Evolutionary conservation across 2,113 vertebrate species (phyloP), one percentile per base, ranked within the genome.

Genomic region (Apodemus speciosus): DNA sequence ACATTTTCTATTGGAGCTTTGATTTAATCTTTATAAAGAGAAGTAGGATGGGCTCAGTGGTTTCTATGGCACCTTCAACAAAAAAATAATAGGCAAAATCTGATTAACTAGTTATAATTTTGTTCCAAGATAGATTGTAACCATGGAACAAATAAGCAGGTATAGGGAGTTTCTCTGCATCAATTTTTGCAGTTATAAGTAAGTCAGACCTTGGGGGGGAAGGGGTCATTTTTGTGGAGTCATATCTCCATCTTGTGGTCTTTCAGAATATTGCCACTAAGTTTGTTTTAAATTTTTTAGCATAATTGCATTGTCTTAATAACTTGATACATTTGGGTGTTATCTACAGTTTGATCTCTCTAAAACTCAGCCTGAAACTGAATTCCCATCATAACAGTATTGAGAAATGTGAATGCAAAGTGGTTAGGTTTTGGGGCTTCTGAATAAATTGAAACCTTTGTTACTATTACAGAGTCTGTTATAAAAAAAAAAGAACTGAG

Each of bases 221-320:
- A 16, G 60, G 76, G 58, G 88, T 6, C 13, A 46, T 49, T n/a
- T 68, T 85, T 85, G 16, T 94, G 66, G 89, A 88, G 62, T 94
- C n/a, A 66, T 81, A 92, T 49, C 95, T 46, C 94, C 96, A 97
- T 96, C 95, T 97, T 97, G 91, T 96, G 96, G 93, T 46, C 79
- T 91, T 95, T 91, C 18, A 85, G 60, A 89, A 94, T 96, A 96
- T 92, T 95, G 75, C 92, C 56, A n/a, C 46, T 91, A 38, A 96
- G n/a, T 89, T 76, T 92, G 40, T 95, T 77, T 89, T 86, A n/a
- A 5, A 85, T 6, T 91, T 91, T 85, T 51, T 13, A 38, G 16
- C 84, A 58, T 86, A 73, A 81, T 60, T 84, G 58, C 64, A 73
- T 87, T 60, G 73, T 43, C 84, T 93, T 86, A 76, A 87, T 85